Base-by-base conservation (phyloP, 2,797 vertebrate species). In the Spondyliosoma cantharus region DNA sequence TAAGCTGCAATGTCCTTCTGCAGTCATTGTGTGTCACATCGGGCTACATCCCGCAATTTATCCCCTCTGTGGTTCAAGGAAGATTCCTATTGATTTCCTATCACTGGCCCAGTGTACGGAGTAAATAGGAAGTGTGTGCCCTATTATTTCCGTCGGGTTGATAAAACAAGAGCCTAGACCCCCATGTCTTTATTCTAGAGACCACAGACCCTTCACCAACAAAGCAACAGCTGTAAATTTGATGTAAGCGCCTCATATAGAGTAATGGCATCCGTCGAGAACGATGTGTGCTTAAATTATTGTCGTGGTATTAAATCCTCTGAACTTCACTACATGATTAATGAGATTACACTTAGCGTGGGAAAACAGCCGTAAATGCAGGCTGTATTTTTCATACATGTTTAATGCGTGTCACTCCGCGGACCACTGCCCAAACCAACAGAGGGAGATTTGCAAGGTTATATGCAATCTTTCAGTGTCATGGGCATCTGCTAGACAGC, bases 71-170 rank as follows among this genome's bases (percentile, higher is more conserved):
- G 69, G 74, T 89, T 85, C 88, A 86, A 86, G 90, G 85, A 91
- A 92, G 90, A 92, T 90, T 88, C 83, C 82, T 87, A 95, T 95
- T 90, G 93, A 95, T 94, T 94, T 93, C 67, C 91, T 82, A 89
- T 94, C 92, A 89, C 79, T 4, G 60, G 78, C 80, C 83, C 85
- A 83, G 84, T 87, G 84, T 90, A 86, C 80, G 85, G 89, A 87
- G 89, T 93, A 94, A 93, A 93, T 90, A 92, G 91, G 91, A 93
- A 93, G 88, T 85, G 82, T 78, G 88, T 75, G 84, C 50, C 87
- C 87, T 89, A 90, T 93, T 92, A 90, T 92, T 90, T 86, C 73
- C 89, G 78, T 83, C 19, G 8, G 37, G 62, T 71, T 90, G 81
- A 91, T 87, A 82, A 91, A 92, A 86, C 71, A 80, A 73, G 86